Base-by-base conservation (phyloP, 2,113 vertebrate species). In the Thamnaconus septentrionalis region DNA sequence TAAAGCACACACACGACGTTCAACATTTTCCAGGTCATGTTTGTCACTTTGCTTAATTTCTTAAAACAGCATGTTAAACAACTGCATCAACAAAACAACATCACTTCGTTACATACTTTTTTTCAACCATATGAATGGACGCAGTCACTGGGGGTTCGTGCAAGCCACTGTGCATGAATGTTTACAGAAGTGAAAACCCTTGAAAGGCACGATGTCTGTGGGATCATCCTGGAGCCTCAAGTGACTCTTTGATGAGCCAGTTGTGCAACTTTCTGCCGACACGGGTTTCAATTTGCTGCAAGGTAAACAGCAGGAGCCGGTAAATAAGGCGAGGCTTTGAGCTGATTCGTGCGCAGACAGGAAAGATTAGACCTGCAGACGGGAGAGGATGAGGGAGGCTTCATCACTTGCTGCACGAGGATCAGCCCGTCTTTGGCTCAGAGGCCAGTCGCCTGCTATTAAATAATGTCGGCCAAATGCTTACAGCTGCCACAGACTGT, bases 361-460 rank as follows among this genome's bases (percentile, higher is more conserved):
- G 43, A 64, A 74, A 69, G 69, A 88, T 84, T 81, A 83, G 68
- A 78, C n/a, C 45, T 61, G 56, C 56, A 80, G 81, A 85, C 59
- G 76, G 68, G 59, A 53, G 54, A 31, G 18, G 18, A 75, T 61
- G 61, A 74, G 55, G 4, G 43, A 3, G 56, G 8, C 12, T 61
- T 11, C 42, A 74, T 64, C 65, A 70, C 48, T 31, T 12, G 66
- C 65, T 73, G 63, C 64, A 63, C 53, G 66, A 64, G 78, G 68
- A 76, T 75, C 68, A 67, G 67, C 61, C 67, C 40, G 8, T 49
- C 69, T 75, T 73, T 73, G 48, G 63, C 45, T n/a, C n/a, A 62
- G 47, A 50, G 59, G 54, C 52, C 31, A 65, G 40, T 49, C 18
- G 12, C 47, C 49, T 62, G 51, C 65, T 59, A 69, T 66, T 71